Evolutionary conservation across 2,113 vertebrate species (phyloP), one percentile per base, ranked within the genome.

Genomic region (Agapornis roseicollis): DNA sequence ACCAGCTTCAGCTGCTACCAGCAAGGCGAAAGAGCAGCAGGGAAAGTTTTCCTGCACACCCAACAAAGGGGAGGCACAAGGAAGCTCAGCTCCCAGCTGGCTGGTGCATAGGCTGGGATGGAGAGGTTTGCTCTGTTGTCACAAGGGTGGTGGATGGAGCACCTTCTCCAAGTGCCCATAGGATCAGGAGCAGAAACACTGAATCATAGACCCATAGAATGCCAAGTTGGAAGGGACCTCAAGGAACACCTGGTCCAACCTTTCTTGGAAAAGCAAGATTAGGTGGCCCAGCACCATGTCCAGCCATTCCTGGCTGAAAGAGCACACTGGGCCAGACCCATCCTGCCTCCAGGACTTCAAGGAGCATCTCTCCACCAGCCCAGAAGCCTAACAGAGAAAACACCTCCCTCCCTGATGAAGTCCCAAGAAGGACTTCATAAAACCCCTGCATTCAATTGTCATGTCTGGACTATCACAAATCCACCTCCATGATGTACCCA

Each of bases 401-500:
- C 0, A 39, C 27, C 27, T 2, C 9, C 19, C 23, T 41, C 15
- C 14, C 4, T 28, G 13, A 50, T 6, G 7, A 10, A 37, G 65
- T 24, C 33, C 31, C 17, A 0, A 2, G 6, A 22, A 53, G 46
- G 55, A 39, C 29, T 74, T 33, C 9, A 65, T 56, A 27, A 52
- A 70, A 74, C 37, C 6, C 6, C n/a, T n/a, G 16, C 37, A 12
- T 37, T 35, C 29, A 16, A 22, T 29, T 11, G 10, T 25, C 5
- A 1, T 14, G 63, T 29, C 79, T 68, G 42, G 20, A 6, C 29
- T 27, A 7, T 19, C 84, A 41, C 39, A 64, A 47, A 29, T 6
- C 2, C 12, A 6, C 9, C 24, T 41, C 42, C 22, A 11, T 1
- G 29, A 13, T 1, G 18, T 4, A 22, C 46, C 18, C 39, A 10